Evolutionary conservation across 2,113 vertebrate genomes (phyloP), one percentile per base, ranked within the genome.

Genomic region (Raja brachyura): DNA sequence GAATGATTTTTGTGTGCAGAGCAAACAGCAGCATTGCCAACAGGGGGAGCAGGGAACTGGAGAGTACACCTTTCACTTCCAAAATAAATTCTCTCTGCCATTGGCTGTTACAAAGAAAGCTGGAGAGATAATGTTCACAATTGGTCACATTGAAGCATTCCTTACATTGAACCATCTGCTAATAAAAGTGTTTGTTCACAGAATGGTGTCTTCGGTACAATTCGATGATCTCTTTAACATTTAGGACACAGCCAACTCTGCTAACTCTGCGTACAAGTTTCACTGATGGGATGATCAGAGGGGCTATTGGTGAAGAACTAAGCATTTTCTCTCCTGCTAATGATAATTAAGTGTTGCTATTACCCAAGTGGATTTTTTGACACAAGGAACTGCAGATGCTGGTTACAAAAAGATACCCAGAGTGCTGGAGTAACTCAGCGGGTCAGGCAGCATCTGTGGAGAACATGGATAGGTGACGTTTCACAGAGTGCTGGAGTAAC

Each of bases 311-410:
- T 59, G 9, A 9, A 85, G 70, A 6, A 59, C 25, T 59, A 85
- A 14, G 25, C 54, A 59, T 59, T 85, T 85, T 85, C 4, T 61
- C 31, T 8, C 75, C 7, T 14, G n/a, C 3, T 77, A 28, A 77
- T 75, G 25, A n/a, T 6, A n/a, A 75, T 75, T 31, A 75, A 85
- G 81, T 85, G 48, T 85, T 85, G 56, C 81, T 85, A 28, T 86
- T 13, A 86, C 8, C 81, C n/a, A 11, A 22, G 11, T 10, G 39
- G 39, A 48, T 48, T 1, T 48, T 48, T 48, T 48, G 39, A 48
- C 39, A 48, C 39, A 48, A 48, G 39, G 39, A 48, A 48, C 39
- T 48, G 39, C 39, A 48, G 39, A 3, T 48, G 39, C 39, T 48
- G 39, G 39, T 48, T 48, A 48, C 39, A 48, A 48, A 48, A 48